These are phyloP conservation scores for Nemapogon koenigi DNA, from an alignment of 2,888 invertebrate genomes.

Conservation along the genomic window DNA sequence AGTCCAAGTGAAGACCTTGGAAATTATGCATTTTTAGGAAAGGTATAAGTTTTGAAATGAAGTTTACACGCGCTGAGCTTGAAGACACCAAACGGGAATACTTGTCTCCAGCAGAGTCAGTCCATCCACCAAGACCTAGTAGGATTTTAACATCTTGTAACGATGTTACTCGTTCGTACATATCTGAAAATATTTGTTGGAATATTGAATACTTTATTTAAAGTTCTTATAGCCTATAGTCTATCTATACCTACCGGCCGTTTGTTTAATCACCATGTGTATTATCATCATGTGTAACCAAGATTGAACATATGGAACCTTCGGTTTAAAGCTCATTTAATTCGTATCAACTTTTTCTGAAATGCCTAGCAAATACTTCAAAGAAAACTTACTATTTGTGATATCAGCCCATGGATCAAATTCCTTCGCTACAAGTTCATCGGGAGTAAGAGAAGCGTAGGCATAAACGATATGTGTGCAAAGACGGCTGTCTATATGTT, in stretches of 20 bases:
- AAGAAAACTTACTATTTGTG: constrained; percentile 72
- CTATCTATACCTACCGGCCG: too few species aligned
- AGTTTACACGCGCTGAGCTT: constrained; percentile 69
- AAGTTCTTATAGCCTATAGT: constrained; percentile 9
- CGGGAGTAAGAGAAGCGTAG: constrained; percentile 85
- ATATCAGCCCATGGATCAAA: constrained; percentile 90
- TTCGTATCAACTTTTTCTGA: too few species aligned
- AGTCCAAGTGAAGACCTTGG: constrained; percentile 88
- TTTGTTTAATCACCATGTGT: too few species aligned
- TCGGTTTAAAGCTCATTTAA: too few species aligned
- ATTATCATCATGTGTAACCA: too few species aligned
- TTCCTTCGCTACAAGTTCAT: constrained; percentile 76
- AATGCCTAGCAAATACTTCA: too few species aligned
- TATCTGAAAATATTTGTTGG: constrained; percentile 56
- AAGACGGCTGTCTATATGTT: constrained; percentile 78
- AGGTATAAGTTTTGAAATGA: constrained; percentile 71
- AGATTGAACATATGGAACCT: too few species aligned
- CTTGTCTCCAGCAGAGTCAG: constrained; percentile 88
- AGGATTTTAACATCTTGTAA: constrained; percentile 71
- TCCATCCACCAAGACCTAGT: constrained; percentile 94
- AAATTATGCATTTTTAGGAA: constrained; percentile 81
- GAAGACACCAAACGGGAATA: constrained; percentile 81
- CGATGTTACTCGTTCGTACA: constrained; percentile 79
- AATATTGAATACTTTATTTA: constrained; percentile 5
- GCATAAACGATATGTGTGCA: constrained; percentile 92